Conservation (phyloP, 2,888 invertebrate species). For the Tetragnatha montana region DNA sequence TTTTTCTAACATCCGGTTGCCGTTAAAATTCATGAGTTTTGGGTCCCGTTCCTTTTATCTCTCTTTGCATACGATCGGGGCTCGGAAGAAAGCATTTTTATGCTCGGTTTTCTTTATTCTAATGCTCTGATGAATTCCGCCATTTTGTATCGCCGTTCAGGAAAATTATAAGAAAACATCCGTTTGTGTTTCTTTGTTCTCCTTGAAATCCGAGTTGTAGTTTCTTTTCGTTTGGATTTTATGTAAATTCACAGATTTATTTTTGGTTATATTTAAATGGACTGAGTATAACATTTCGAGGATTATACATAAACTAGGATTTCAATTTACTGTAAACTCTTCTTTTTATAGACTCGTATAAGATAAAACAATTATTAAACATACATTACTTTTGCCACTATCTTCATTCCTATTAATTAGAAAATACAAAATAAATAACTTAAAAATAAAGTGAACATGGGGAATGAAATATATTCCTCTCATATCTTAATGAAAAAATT, state of each 20-base stretch:
- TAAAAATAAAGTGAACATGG: too few relatives aligned
- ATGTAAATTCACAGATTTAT: not conserved
- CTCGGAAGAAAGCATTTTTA: not conserved
- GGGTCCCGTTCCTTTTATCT: not conserved
- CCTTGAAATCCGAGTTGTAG: not conserved
- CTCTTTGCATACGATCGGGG: not conserved
- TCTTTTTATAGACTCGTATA: too few relatives aligned
- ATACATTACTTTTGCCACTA: too few relatives aligned
- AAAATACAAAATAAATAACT: too few relatives aligned
- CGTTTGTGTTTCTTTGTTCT: not conserved
- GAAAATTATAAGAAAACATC: not conserved
- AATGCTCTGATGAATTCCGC: not conserved
- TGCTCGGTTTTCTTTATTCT: not conserved
- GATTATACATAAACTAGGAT: not conserved
- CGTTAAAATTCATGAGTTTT: constrained; percentile 33
- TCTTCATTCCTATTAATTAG: too few relatives aligned
- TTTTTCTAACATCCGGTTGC: not conserved
- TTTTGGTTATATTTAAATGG: not conserved
- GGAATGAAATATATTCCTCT: too few relatives aligned
- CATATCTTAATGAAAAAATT: too few relatives aligned
- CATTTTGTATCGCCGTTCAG: not conserved
- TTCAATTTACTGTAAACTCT: too few relatives aligned
- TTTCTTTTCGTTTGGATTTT: not conserved
- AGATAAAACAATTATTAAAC: too few relatives aligned
- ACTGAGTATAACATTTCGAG: not conserved